Base-by-base conservation (phyloP, 2,797 vertebrate genomes). In the Neosilurus hyrtlii region DNA sequence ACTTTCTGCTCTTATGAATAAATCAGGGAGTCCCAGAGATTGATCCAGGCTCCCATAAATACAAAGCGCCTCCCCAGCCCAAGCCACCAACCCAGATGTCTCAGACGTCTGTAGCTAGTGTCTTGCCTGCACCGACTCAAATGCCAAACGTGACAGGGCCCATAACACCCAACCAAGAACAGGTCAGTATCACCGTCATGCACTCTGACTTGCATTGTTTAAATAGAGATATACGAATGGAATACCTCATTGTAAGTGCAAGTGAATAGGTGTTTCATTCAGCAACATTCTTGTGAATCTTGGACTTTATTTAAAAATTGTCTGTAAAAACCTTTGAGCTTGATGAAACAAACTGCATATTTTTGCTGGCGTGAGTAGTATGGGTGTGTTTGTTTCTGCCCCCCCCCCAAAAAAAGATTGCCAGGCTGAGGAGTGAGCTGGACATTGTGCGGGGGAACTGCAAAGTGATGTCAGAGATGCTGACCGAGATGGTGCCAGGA, bases 381-480 rank as follows among this genome's bases (percentile, higher is more conserved):
- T 59, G 57, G 3, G 26, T 74, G n/a, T 49, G 20, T n/a, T 1
- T 62, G 61, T 70, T 10, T 73, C 26, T 65, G 14, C 30, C 8
- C 18, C 70, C 37, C 75, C 75, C 15, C 49, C n/a, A n/a, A n/a
- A n/a, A n/a, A 56, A 87, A 99, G 98, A 96, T 99, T 22, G 96
- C 95, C 62, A 94, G 97, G 78, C 95, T 99, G 90, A 95, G 97
- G 73, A 97, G 97, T 2, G 98, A 99, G 86, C 92, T 99, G 89
- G 98, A 99, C 54, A 87, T 99, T 0, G 98, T 99, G 81, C 96
- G 96, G 83, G 98, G 98, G 81, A 99, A 99, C 88, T 94, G 96
- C 15, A 99, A 99, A 91, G 98, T 99, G 86, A 98, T 99, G 97
- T 99, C 98, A 1, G 98, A 99, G 94, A 99, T 99, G 98, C 92